These are phyloP conservation scores for Phaethon lepturus DNA, from an alignment of 2,113 vertebrate species.

Conservation along the genomic window DNA sequence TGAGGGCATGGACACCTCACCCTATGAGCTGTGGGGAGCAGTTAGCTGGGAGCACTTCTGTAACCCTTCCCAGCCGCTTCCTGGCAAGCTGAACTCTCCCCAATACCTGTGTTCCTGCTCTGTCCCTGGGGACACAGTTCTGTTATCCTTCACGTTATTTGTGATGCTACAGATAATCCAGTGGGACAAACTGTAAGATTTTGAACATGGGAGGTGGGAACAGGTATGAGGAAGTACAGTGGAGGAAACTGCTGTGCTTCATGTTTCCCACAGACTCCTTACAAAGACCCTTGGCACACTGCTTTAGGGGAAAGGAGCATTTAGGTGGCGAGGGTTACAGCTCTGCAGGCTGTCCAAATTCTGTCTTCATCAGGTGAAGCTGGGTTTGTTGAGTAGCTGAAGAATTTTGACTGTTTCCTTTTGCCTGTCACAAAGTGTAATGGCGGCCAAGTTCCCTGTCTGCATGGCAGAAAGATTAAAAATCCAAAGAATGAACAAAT, in stretches of 20 bases:
- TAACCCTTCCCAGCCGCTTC: not conserved
- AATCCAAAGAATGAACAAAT: not conserved
- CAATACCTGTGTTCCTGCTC: not conserved
- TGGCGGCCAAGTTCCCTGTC: not conserved
- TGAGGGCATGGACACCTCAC: fast-evolving
- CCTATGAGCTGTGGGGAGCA: not conserved
- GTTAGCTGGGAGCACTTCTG: not conserved
- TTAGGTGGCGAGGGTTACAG: not conserved
- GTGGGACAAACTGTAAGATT: not conserved
- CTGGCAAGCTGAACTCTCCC: not conserved
- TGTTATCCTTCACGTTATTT: not conserved
- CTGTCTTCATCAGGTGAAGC: not conserved
- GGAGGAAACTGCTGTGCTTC: not conserved
- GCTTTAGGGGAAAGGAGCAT: not conserved
- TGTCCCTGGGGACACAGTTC: not conserved
- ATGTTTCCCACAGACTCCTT: not conserved
- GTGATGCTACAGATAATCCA: not conserved
- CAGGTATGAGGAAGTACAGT: not conserved
- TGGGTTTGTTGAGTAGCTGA: no score
- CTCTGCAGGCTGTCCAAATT: not conserved
- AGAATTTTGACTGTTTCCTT: not conserved
- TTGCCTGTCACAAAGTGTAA: not conserved
- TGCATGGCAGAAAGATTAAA: not conserved
- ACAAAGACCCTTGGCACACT: not conserved
- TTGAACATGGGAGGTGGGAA: not conserved